phyloP scores from a whole-genome alignment of 2,113 vertebrate genomes.

The Neodontobutis hainanensis region DNA sequence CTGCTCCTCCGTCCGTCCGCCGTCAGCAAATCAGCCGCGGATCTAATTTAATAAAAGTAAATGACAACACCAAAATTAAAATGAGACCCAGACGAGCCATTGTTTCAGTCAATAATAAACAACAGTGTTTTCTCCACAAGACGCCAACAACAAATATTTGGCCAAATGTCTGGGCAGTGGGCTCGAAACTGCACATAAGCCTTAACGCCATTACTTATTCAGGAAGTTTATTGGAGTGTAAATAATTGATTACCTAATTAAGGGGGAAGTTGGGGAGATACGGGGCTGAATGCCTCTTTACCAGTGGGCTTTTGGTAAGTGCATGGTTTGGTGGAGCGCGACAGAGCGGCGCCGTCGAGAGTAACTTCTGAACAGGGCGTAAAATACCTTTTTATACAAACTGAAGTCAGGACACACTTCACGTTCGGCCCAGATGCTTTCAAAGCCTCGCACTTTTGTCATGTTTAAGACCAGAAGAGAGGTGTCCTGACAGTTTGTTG shows the following conservation, averaged over 20 bases:
- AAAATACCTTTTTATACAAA: conserved; percentile 50
- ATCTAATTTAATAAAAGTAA: conserved; percentile 47
- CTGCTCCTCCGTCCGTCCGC: conserved; percentile 11
- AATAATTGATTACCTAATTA: conserved; percentile 80
- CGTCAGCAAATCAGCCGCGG: conserved; percentile 16
- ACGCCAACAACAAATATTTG: conserved; percentile 72
- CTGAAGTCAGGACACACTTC: conserved; percentile 4
- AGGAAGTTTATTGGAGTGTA: conserved; percentile 77
- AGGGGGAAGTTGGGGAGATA: conserved; percentile 66
- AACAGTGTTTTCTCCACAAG: conserved; percentile 44
- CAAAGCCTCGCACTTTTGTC: no score
- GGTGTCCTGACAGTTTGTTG: no score
- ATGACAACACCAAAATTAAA: conserved; percentile 45
- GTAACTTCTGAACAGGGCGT: conserved; percentile 61
- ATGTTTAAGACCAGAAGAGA: no score
- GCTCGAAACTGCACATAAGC: conserved; percentile 67
- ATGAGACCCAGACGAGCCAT: conserved; percentile 15
- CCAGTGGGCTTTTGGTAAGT: conserved; percentile 79
- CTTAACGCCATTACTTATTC: conserved; percentile 77
- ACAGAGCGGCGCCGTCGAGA: conserved; percentile 69
- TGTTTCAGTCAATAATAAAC: conserved; percentile 49
- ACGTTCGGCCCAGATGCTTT: no score
- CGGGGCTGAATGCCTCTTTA: conserved; percentile 71
- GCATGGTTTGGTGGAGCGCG: conserved; percentile 74
- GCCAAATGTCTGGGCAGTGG: conserved; percentile 64